Evolutionary conservation across 2,113 vertebrate genomes (phyloP), one percentile per base, ranked within the genome.

Genomic region (Empidonax alnorum): DNA sequence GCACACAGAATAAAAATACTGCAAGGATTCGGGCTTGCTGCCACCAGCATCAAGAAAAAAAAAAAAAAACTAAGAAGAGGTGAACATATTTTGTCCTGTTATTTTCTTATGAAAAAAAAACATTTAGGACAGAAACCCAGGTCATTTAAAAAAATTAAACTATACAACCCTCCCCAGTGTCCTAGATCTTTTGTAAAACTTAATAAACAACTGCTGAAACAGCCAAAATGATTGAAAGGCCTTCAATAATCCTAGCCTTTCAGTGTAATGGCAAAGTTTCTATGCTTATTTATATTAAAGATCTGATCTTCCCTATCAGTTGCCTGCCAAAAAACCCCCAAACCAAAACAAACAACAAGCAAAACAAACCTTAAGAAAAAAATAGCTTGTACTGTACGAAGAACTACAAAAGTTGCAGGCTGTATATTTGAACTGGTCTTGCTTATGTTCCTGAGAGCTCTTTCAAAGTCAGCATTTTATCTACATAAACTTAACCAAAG

Each of bases 1-100:
- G 73, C 68, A 96, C 65, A 71, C 35, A 82, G 62, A 91, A 27
- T 33, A 71, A 71, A 88, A 92, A 89, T 9, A 78, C 47, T 78
- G 52, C 52, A 78, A 67, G 46, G 50, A 62, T 77, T 83, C 83
- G 77, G 73, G 63, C 55, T 63, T 55, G 79, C 33, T 93, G 79
- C 67, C 79, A 95, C 25, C 31, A 77, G 37, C 41, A 83, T 37
- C 4, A 9, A 33, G 13, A 31, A 33, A 59, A 39, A 41, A 74
- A 59, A 78, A 58, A 20, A 37, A 41, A 27, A n/a, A 22, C 10
- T 76, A 37, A 53, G 49, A 79, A 86, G 42, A 85, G 28, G 53
- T 53, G 20, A 67, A 73, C 14, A 58, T 69, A 79, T 31, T 90
- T 67, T 42, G 31, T 61, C 49, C 74, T 59, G 11, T 59, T 59